Conservation (phyloP, 2,113 vertebrate genomes). For the Parus major region DNA sequence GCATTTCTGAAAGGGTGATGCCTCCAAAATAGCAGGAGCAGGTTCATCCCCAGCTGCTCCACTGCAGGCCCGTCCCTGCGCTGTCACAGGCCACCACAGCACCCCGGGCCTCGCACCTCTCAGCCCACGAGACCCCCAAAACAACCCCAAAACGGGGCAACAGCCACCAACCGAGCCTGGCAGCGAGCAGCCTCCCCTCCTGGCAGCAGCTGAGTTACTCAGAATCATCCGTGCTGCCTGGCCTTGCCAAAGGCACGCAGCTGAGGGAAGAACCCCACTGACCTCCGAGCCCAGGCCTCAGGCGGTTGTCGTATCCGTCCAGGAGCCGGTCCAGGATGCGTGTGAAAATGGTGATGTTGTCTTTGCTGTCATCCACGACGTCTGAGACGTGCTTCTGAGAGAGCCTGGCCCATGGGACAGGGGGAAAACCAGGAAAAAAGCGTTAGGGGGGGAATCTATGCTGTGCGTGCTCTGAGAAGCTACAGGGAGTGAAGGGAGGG, state of each 20-base stretch:
- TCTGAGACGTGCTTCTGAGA: slow-evolving; percentile 82
- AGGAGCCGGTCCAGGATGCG: slow-evolving; percentile 93
- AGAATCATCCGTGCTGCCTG: neutral
- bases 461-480: neutral
- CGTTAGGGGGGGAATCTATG: neutral
- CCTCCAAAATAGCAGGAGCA: neutral
- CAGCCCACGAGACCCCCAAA: neutral
- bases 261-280: neutral
- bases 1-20: neutral
- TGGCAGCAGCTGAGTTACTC: neutral
- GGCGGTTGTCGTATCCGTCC: slow-evolving; percentile 96
- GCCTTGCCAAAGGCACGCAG: neutral
- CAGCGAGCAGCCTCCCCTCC: neutral
- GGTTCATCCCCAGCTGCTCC: slow-evolving; percentile 10
- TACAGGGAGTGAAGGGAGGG: neutral
- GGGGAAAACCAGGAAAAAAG: neutral
- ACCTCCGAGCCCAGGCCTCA: slow-evolving; percentile 89
- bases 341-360: slow-evolving; percentile 98
- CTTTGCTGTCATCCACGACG: slow-evolving; percentile 87
- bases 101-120: neutral
- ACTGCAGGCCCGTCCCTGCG: neutral
- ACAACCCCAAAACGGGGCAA: neutral
- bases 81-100: neutral
- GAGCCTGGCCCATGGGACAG: slow-evolving; percentile 24
- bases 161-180: neutral